These are phyloP conservation scores for Tromatobia lineatoria DNA, from an alignment of 2,888 invertebrate species.

Conservation along the genomic window DNA sequence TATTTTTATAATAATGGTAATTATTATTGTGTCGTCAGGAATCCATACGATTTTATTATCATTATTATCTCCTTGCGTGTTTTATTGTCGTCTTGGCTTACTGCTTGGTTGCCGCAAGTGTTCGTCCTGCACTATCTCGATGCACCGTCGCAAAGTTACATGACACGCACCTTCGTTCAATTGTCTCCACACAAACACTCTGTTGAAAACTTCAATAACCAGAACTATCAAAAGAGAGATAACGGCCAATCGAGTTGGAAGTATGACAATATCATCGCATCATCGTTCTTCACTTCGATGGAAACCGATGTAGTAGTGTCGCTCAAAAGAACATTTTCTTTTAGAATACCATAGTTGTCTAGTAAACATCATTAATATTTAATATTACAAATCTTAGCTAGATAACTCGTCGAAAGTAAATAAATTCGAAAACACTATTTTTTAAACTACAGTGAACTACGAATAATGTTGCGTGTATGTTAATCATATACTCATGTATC, in stretches of 20 bases:
- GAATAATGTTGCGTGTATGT: constrained; percentile 52
- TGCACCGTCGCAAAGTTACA: constrained; percentile 74
- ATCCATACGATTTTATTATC: not conserved
- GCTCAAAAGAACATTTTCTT: constrained; percentile 23
- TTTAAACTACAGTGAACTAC: constrained; percentile 15
- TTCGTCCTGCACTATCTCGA: constrained; percentile 74
- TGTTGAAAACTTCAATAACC: constrained; percentile 14
- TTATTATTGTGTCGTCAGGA: not conserved
- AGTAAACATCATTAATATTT: constrained; percentile 26
- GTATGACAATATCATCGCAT: constrained; percentile 41
- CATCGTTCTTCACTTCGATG: constrained; percentile 40
- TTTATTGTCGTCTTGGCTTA: constrained; percentile 80
- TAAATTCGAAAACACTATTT: not conserved
- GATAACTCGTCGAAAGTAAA: constrained; percentile 38
- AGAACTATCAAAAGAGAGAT: constrained; percentile 16
- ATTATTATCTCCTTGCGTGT: constrained; percentile 72
- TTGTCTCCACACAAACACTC: constrained; percentile 36
- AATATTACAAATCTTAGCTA: constrained; percentile 28
- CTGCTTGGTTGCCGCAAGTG: constrained; percentile 78
- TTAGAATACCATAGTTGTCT: constrained; percentile 22
- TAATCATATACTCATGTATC: constrained; percentile 37
- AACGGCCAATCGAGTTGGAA: constrained; percentile 35
- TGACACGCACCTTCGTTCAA: constrained; percentile 72
- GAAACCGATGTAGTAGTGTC: constrained; percentile 30
- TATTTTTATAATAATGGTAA: not conserved